These are phyloP conservation scores for Hydractinia echinata DNA, from an alignment of 30 jellyfish, hydroid and myxozoan genomes.

Conservation along the genomic window DNA sequence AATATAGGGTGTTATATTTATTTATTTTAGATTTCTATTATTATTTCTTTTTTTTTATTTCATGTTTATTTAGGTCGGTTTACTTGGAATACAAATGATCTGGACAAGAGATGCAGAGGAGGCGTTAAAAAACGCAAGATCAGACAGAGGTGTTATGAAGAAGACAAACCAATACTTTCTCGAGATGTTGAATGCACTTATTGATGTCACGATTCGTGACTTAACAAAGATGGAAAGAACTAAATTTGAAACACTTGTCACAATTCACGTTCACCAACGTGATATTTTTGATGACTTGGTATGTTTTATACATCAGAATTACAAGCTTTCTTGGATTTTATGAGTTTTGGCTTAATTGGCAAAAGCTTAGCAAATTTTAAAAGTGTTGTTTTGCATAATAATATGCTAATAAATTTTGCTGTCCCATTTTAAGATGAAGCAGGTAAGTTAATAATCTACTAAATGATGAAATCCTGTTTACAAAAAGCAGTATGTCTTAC, in stretches of 20 bases:
- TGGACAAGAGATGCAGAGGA: slow-evolving; percentile 99
- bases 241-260: slow-evolving; percentile 88
- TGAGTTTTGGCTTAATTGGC: too few species aligned
- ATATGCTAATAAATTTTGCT: background rate
- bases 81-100: slow-evolving; percentile 92
- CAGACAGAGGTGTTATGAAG: slow-evolving; percentile 79
- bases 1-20: too few species aligned
- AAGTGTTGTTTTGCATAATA: background rate
- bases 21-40: too few species aligned
- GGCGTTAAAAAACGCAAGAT: slow-evolving; percentile 68
- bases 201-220: slow-evolving; percentile 84
- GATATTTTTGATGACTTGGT: slow-evolving; percentile 95
- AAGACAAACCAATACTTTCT: slow-evolving; percentile 79
- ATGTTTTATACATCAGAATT: slow-evolving; percentile 11
- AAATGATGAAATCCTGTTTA: too few species aligned
- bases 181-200: slow-evolving; percentile 63
- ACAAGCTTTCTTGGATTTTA: too few species aligned
- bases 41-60: background rate
- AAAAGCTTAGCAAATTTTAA: background rate
- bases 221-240: slow-evolving; percentile 92
- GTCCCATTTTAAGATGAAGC: background rate
- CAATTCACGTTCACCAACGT: slow-evolving; percentile 94
- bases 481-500: too few species aligned
- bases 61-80: slow-evolving; percentile 70
- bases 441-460: background rate